These are phyloP conservation scores for Bhutanitis thaidina DNA, from an alignment of 2,888 invertebrate species.

Conservation along the genomic window DNA sequence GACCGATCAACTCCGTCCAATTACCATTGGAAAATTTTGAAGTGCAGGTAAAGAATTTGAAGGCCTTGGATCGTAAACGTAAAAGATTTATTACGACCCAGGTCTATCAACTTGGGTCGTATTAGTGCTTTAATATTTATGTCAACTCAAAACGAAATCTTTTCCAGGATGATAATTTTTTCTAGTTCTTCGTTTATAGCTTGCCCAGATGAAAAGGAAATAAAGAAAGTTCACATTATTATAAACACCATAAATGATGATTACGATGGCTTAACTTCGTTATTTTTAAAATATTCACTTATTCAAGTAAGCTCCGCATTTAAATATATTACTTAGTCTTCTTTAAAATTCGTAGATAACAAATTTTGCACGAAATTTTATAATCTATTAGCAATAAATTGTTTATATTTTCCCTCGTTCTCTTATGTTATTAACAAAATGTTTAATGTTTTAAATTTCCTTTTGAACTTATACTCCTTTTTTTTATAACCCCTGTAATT, in stretches of 20 bases:
- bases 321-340: too few relatives aligned
- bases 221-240: constrained; percentile 59
- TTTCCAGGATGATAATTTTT: constrained; percentile 66
- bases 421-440: too few relatives aligned
- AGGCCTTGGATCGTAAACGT: not conserved
- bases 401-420: too few relatives aligned
- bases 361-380: too few relatives aligned
- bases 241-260: constrained; percentile 58
- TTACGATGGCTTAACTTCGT: constrained; percentile 55
- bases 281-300: constrained; percentile 61
- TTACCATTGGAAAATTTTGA: constrained; percentile 71
- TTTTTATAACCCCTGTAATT: too few relatives aligned
- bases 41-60: constrained; percentile 51
- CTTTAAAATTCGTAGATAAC: too few relatives aligned
- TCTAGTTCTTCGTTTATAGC: constrained; percentile 62
- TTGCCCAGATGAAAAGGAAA: constrained; percentile 59
- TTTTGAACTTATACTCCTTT: too few relatives aligned
- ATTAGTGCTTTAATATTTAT: too few relatives aligned
- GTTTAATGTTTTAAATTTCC: too few relatives aligned
- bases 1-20: constrained; percentile 70
- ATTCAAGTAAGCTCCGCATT: constrained; percentile 45
- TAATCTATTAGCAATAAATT: too few relatives aligned
- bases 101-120: too few relatives aligned
- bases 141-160: not conserved
- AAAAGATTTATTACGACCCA: too few relatives aligned